Evolutionary conservation across 2,113 vertebrate genomes (phyloP).

Genomic region (Bos javanicus): DNA sequence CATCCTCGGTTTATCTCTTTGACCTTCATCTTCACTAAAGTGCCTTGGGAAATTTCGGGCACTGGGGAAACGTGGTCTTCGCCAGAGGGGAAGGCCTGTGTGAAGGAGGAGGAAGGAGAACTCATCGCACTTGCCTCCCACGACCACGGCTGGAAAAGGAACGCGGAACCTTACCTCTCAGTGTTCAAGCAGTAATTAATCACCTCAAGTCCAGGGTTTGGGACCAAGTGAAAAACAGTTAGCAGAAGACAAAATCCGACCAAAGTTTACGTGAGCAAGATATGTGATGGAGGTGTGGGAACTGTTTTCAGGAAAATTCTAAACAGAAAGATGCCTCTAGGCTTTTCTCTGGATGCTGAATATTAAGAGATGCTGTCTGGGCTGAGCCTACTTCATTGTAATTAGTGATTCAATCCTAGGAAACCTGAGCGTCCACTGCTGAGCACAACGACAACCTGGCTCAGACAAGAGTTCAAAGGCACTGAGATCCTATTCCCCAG

Average conservation of each 20-base stretch:
- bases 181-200: constrained; percentile 35
- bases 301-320: constrained; percentile 4
- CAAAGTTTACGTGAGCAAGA: not conserved
- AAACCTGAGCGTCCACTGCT: constrained; percentile 32
- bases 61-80: not conserved
- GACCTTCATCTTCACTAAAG: constrained; percentile 4
- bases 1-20: not conserved
- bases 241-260: not conserved
- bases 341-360: constrained; percentile 28
- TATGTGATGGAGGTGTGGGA: not conserved
- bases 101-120: not conserved
- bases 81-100: not conserved
- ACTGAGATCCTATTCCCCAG: not conserved
- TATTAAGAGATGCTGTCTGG: constrained; percentile 33
- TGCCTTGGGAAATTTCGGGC: not conserved
- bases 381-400: not conserved
- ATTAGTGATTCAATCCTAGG: constrained; percentile 61
- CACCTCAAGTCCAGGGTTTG: constrained; percentile 2
- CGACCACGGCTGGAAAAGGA: not conserved
- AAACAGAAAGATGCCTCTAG: constrained; percentile 9
- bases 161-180: not conserved
- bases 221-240: not conserved
- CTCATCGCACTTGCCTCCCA: not conserved
- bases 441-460: not conserved
- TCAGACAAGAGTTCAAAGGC: constrained; percentile 15